phyloP scores from a whole-genome alignment of 2,797 vertebrate species.

The Scyliorhinus canicula region DNA sequence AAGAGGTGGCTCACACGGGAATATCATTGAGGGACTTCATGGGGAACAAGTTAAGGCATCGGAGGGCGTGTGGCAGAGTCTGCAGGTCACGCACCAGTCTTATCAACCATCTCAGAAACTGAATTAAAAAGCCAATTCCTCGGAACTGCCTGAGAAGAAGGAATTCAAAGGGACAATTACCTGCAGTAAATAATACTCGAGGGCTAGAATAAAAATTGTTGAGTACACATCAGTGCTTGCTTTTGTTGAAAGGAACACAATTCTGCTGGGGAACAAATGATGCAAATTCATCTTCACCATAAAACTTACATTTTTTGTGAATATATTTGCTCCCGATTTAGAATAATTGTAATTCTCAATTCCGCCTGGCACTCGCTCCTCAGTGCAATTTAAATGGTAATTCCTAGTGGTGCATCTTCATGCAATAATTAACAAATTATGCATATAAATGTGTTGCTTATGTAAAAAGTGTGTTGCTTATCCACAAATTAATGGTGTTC shows the following conservation, averaged over 20 bases:
- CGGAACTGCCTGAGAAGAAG: too few relatives aligned
- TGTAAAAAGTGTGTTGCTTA: background rate
- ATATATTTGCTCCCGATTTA: background rate
- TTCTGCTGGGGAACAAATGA: background rate
- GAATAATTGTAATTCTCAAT: background rate
- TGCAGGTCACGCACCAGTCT: too few relatives aligned
- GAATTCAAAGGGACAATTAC: background rate
- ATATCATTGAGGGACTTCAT: too few relatives aligned
- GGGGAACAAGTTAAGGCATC: too few relatives aligned
- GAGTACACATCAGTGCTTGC: background rate
- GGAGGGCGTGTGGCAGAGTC: too few relatives aligned
- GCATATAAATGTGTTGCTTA: background rate
- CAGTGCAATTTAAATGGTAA: background rate
- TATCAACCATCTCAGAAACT: too few relatives aligned
- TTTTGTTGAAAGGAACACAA: background rate
- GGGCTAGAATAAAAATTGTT: background rate
- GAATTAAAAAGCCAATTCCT: too few relatives aligned
- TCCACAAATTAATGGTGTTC: background rate
- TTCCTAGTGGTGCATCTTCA: background rate
- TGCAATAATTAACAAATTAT: conserved; percentile 25
- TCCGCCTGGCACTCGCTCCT: background rate
- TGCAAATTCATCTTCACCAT: background rate
- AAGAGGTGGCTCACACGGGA: too few relatives aligned
- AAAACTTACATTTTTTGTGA: background rate
- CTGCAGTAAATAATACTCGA: background rate